Evolutionary conservation across 2,797 vertebrate genomes (phyloP), one percentile per base, ranked within the genome.

Genomic region (Sebastes melanostomus): DNA sequence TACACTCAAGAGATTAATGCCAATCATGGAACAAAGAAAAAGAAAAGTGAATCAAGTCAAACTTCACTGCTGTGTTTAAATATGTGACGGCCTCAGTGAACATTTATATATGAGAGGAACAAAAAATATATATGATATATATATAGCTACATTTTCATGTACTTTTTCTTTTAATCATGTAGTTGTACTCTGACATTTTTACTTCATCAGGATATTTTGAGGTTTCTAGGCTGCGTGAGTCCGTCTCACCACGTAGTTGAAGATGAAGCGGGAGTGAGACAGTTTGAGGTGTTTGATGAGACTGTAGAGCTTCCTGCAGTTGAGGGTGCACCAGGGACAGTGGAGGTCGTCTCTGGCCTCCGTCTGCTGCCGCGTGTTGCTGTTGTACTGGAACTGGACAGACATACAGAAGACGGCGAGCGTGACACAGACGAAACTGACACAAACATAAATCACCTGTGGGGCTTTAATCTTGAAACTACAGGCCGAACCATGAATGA

Each of bases 211-310:
- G 27, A 68, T 14, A 13, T 9, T 52, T 67, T 29, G 18, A 11
- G 25, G 42, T 25, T 27, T 50, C 3, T 11, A 5, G 18, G 3
- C 29, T 5, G n/a, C 9, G 52, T 24, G 8, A 18, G 6, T 50
- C 7, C n/a, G 5, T 62, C 97, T 97, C 92, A 99, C 98, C 95
- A 98, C 97, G 20, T 99, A 99, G 95, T 97, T 99, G 93, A 99
- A 99, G 93, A 98, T 97, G 94, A 99, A 99, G 86, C 98, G 96
- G 87, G 97, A 98, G 93, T 99, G 98, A 68, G 98, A 99, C 75
- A 99, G 97, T 75, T 99, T 99, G 69, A 99, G 97, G 94, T 99
- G 98, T 87, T 99, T 99, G 63, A 99, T 95, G 86, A 99, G 96
- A 86, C 98, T 99, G 92, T 99, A 99, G 32, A 99, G 97, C 83